Evolutionary conservation across 2,797 vertebrate species (phyloP), one percentile per base, ranked within the genome.

Genomic region (Eurystomus glaucurus): DNA sequence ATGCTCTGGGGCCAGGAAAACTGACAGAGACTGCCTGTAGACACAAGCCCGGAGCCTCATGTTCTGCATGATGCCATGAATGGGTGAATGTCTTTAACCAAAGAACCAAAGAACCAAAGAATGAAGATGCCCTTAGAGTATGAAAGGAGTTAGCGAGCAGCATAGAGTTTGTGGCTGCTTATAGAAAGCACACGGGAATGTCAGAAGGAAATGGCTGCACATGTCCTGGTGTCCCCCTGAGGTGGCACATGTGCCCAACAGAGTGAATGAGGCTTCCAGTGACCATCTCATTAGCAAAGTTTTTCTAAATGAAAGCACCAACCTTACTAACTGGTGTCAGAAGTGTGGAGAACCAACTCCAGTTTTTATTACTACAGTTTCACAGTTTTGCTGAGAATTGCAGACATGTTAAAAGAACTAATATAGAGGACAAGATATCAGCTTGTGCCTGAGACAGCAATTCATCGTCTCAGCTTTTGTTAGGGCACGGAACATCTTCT

Each of bases 211-310:
- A 72, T 4, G 1, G 1, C 9, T 19, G 52, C 1, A 3, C 18
- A 35, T 1, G 3, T 69, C 10, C 48, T 37, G 11, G 15, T 69
- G 61, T 29, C 23, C 26, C 11, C 2, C 58, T 68, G 29, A 35
- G n/a, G 8, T 25, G 14, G 5, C 48, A 81, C 25, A 14, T 0
- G 0, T 15, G 10, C 2, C 0, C 15, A 43, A 8, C 13, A 37
- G 4, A 39, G 6, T 20, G 13, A 76, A 50, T 11, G 52, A 55
- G 28, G 46, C 31, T 90, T 79, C 52, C 12, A 23, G 16, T 31
- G 9, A 10, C 10, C 31, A 39, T 22, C 37, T 61, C 46, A 26
- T 33, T 26, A 61, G 1, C 18, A 66, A 31, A 60, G 9, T 14
- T 72, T 69, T 93, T 74, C 75, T 43, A 51, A 88, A 77, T 43